Evolutionary conservation across 1,140 invertebrate species (phyloP), one percentile per base, ranked within the genome.

Genomic region (Acromyrmex charruanus): DNA sequence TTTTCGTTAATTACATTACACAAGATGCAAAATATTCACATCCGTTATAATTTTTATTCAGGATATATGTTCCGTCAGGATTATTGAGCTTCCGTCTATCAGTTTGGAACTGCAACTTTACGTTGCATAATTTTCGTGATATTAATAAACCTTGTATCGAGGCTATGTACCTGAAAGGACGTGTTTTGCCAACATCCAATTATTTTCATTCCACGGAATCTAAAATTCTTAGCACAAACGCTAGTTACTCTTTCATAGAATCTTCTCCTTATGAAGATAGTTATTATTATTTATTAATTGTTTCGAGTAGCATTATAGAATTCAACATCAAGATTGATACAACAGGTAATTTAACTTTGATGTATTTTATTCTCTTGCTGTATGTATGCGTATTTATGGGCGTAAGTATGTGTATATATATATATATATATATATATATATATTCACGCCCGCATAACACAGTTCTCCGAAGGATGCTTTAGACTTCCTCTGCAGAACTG

Each of bases 211-310:
- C 92, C 10, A 91, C 87, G 74, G 81, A 91, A 71, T 92, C 91
- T 58, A 88, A 79, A 86, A 95, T 94, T 90, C 82, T 96, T 4
- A 93, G 93, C n/a, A 91, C 90, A 58, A 91, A 92, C 31, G 91
- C 88, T 88, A 94, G 90, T 61, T 94, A 95, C 61, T 93, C 91
- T 6, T 96, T 95, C 85, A 91, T 75, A 25, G 95, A 95, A 93
- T 88, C 87, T n/a, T 91, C 95, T n/a, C 96, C 96, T 18, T 95
- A 92, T 82, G 95, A 95, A 87, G 95, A 96, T 88, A 94, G 94
- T 68, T 96, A 96, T 93, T 96, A 96, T 90, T 96, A 96, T 93
- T 90, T 96, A 61, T 90, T 96, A 86, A 92, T 96, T 49, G 92
- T 95, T 51, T 95, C 96, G 5, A 94, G 94, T 82, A 95, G 94